Percentiles rank a stretch among this genome's conserved stretches.
Conservation (phyloP, 2,113 vertebrate genomes). For the Elanoides forficatus region DNA sequence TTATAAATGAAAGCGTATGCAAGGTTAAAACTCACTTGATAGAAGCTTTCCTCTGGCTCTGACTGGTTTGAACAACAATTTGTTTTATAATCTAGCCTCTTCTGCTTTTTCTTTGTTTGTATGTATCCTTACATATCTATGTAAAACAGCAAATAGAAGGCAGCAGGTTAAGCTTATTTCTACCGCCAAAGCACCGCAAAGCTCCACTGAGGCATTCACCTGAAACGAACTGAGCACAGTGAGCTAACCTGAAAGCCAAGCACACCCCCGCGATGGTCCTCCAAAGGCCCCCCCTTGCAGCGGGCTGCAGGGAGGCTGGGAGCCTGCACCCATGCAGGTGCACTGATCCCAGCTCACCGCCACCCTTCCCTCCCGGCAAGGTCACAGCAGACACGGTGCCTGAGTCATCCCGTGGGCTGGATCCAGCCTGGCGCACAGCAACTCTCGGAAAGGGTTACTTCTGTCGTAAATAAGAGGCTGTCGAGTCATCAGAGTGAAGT, state of each 20-base stretch:
- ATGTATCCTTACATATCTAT: neutral
- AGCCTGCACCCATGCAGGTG: neutral
- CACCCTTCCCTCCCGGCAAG: neutral
- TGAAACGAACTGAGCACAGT: accelerated
- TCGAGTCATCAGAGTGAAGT: neutral
- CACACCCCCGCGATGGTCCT: accelerated
- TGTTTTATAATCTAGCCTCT: neutral
- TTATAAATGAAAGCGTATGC: neutral
- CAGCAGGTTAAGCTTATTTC: neutral
- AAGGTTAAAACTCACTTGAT: neutral
- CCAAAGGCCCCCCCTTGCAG: neutral
- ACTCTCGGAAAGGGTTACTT: neutral
- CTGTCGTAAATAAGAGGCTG: neutral
- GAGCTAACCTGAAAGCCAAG: neutral
- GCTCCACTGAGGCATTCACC: neutral
- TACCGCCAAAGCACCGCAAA: neutral
- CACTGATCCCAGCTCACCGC: neutral
- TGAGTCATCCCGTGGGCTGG: neutral
- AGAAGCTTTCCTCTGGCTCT: neutral
- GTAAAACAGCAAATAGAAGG: neutral
- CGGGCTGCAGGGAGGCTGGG: neutral
- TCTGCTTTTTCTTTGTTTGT: neutral
- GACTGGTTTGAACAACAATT: neutral
- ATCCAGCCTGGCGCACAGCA: neutral
- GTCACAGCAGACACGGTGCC: neutral